Base-by-base conservation (phyloP, 2,888 invertebrate species). In the Linnaemya tessellans region DNA sequence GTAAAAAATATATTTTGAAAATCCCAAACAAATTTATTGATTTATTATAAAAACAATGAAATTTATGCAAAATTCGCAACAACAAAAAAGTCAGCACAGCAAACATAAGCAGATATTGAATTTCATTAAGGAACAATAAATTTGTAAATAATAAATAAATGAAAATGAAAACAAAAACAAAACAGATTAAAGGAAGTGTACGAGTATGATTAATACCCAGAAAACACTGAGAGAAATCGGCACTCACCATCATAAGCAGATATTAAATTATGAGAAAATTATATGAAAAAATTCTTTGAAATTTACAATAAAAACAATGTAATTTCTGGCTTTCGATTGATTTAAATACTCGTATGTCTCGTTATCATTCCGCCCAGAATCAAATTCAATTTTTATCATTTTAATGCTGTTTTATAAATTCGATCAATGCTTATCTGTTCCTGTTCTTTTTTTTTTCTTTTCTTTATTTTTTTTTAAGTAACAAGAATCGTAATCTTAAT, bases 31-130 rank as follows among this genome's bases (percentile, higher is more conserved):
- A 82, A 82, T 77, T 65, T 83, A 83, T 83, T 83, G 82, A 83
- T 83, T 83, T 83, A 83, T 78, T 83, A 56, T 71, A 60, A 77
- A 82, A 60, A 77, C 62, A 70, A 82, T 65, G 38, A 77, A 82
- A 71, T 82, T 82, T 82, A 82, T 82, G 77, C 82, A 77, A 82
- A 77, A 78, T 5, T 67, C 20, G 35, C 4, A 54, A 68, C 22
- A 67, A 70, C n/a, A 70, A 71, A 71, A 20, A 35, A 22, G 35
- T 58, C 67, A n/a, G n/a, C n/a, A 46, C 41, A 49, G 38, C 46
- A 75, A 25, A 65, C 64, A 70, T 20, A 49, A 81, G 54, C 22
- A 62, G 77, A 73, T 78, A 83, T 83, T 83, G 82, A 83, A 83
- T 83, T 83, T 83, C 77, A 83, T 83, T 71, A 62, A 75, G 43